Conservation (phyloP, 2,113 vertebrate genomes). For the Herpetotheres cachinnans region DNA sequence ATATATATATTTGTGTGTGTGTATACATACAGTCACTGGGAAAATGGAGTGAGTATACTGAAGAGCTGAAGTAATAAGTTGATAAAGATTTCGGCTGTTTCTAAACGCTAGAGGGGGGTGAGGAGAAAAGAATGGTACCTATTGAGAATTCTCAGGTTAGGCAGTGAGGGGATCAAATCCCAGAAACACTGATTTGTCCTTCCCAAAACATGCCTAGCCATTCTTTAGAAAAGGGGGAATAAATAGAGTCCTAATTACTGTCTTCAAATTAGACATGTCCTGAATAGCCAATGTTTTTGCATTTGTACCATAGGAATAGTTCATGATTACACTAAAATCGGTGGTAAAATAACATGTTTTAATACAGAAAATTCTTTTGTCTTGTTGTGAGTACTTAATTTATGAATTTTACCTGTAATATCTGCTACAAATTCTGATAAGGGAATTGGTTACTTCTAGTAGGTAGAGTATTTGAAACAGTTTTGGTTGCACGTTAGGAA, state of each 20-base stretch:
- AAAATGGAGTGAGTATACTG: not conserved
- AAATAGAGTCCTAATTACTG: not conserved
- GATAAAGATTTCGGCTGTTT: not conserved
- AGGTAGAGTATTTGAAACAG: not conserved
- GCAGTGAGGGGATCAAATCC: not conserved
- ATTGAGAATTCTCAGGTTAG: not conserved
- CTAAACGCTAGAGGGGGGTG: not conserved
- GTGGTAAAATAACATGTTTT: not conserved
- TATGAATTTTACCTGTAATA: not conserved
- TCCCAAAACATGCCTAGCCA: not conserved
- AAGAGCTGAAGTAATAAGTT: not conserved
- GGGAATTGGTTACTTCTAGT: not conserved
- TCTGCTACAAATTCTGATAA: not conserved
- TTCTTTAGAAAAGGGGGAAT: not conserved
- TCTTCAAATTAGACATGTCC: not conserved
- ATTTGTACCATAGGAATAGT: not conserved
- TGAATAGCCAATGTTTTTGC: not conserved
- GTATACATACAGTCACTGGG: not conserved
- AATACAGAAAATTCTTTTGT: not conserved
- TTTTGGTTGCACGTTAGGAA: not conserved
- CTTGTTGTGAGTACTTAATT: not conserved
- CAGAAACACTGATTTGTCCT: not conserved
- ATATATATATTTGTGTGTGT: not conserved
- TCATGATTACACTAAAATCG: not conserved
- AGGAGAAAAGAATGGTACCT: not conserved